Base-by-base conservation (phyloP, 2,888 invertebrate species). In the Allacma fusca region DNA sequence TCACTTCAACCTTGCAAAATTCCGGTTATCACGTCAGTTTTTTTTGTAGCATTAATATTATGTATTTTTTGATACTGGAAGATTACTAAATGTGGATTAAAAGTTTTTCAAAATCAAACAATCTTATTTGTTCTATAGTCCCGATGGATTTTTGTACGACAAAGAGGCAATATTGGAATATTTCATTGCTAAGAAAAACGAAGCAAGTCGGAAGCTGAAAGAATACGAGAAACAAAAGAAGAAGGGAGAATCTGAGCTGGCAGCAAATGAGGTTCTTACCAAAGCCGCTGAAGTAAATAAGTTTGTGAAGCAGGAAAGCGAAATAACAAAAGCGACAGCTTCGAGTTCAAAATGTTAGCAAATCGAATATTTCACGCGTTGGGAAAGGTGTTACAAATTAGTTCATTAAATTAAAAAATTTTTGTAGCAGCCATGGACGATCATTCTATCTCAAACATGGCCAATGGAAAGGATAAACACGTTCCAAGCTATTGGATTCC, bases 401-500 rank as follows among this genome's bases (percentile, higher is more conserved):
- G 34, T 64, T 64, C 4, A 26, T 28, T 24, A 50, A 26, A n/a
- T 44, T 50, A 1, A 28, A 16, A 24, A 28, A 62, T 69, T 57
- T 43, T 64, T 68, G 0, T 29, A 71, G 79, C 28, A 57, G 68
- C 70, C 57, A 21, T 59, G n/a, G 80, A 79, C 43, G 67, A 80
- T 62, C 86, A 86, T 19, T 92, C 92, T 0, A 90, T 95, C 26
- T 94, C 94, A 0, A 96, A 96, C 85, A 92, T 95, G 90, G 89
- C 90, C 0, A 91, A 91, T 84, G 93, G 92, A 0, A 90, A 91
- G 85, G 92, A 94, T 78, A 94, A 94, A 86, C 88, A 92, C 81
- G 87, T 98, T 65, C 97, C 98, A 0, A 96, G 96, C 87, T 98
- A 97, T 87, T 98, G 98, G 98, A 90, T 98, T 77, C 98, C 99